Percentiles rank a stretch among this genome's conserved stretches.
phyloP scores from a whole-genome alignment of 2,888 invertebrate genomes.

The Temnothorax ravouxi region DNA sequence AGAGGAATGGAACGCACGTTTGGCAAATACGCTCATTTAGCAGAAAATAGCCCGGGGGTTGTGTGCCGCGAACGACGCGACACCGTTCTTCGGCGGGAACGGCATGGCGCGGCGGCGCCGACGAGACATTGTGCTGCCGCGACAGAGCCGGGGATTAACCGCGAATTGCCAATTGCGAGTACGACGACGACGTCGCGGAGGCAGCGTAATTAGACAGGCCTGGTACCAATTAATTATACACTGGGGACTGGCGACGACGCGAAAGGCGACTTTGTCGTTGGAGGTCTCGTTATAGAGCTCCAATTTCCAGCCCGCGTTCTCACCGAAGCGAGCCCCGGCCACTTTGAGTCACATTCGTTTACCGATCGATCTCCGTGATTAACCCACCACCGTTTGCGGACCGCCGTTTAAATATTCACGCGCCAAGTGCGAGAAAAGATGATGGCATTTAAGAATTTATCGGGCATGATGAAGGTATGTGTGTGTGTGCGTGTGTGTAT shows the following conservation, averaged over 20 bases:
- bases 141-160: conserved; percentile 23
- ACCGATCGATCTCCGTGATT: conserved; percentile 41
- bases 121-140: conserved; percentile 28
- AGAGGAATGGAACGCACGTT: conserved; percentile 5
- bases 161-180: conserved; percentile 43
- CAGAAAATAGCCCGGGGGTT: conserved; percentile 31
- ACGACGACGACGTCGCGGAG: conserved; percentile 16
- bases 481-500: background rate
- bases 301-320: conserved; percentile 25
- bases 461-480: too few relatives aligned
- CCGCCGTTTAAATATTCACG: conserved; percentile 40
- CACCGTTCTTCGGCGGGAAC: background rate
- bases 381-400: conserved; percentile 29
- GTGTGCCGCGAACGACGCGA: background rate
- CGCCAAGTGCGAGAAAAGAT: conserved; percentile 49
- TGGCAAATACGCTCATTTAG: conserved; percentile 33
- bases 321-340: conserved; percentile 3
- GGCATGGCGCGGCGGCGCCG: background rate
- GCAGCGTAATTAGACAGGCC: conserved; percentile 43
- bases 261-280: conserved; percentile 42
- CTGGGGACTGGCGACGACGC: conserved; percentile 21
- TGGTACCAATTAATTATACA: conserved; percentile 51
- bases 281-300: conserved; percentile 30
- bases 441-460: conserved; percentile 44
- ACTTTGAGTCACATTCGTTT: conserved; percentile 46